A percentile compares a stretch with the other conserved stretches of the same genome.
phyloP scores from a whole-genome alignment of 2,797 vertebrate species.

The Epinephelus awoara region DNA sequence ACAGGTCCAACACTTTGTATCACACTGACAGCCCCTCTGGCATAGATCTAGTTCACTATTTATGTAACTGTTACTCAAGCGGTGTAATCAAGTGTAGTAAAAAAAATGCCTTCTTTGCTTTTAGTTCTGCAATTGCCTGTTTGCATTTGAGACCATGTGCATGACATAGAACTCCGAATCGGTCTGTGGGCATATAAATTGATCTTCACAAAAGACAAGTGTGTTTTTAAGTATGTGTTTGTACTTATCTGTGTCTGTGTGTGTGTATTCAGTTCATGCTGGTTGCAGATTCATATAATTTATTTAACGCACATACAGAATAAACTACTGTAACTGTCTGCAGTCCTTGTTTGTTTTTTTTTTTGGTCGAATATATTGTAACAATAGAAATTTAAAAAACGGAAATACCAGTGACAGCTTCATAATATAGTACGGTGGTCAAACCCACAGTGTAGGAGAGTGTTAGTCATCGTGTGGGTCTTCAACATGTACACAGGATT shows the following conservation, averaged over 20 bases:
- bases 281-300: constrained; percentile 78
- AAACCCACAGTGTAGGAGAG: constrained; percentile 85
- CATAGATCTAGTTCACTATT: constrained; percentile 75
- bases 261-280: constrained; percentile 34
- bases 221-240: constrained; percentile 69
- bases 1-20: constrained; percentile 56
- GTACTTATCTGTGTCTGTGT: constrained; percentile 59
- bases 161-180: constrained; percentile 61
- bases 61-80: constrained; percentile 77
- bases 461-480: constrained; percentile 89
- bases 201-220: constrained; percentile 39
- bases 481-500: constrained; percentile 80
- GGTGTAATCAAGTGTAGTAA: constrained; percentile 73
- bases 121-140: constrained; percentile 68
- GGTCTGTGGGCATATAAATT: constrained; percentile 48
- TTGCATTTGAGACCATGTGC: constrained; percentile 70
- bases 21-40: constrained; percentile 62
- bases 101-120: constrained; percentile 59
- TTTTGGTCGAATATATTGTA: not conserved
- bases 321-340: constrained; percentile 74
- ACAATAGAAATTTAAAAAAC: not conserved
- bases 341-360: constrained; percentile 23
- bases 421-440: constrained; percentile 28
- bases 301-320: constrained; percentile 80
- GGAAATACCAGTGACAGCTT: constrained; percentile 4